phyloP scores from a whole-genome alignment of 2,797 vertebrate species.

The Luscinia megarhynchos region DNA sequence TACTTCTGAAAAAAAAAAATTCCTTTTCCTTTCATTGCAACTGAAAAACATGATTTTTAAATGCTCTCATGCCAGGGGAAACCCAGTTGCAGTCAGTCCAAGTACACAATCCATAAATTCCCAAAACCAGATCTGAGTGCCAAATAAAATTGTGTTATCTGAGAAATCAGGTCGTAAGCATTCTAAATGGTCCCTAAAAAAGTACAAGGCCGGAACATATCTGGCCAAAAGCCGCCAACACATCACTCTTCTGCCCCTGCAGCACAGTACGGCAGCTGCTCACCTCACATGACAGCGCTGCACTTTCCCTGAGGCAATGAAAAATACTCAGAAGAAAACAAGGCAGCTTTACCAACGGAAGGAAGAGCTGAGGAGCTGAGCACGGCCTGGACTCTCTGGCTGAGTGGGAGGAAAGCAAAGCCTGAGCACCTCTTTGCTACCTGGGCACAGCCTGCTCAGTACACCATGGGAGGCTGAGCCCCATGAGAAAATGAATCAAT shows the following conservation, averaged over 20 bases:
- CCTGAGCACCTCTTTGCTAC: background rate
- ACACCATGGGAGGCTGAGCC: background rate
- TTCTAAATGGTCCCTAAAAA: background rate
- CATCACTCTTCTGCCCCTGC: background rate
- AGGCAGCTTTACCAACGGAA: background rate
- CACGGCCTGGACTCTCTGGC: fast-evolving
- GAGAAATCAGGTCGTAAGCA: background rate
- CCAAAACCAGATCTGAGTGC: background rate
- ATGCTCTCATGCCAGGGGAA: background rate
- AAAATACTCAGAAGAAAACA: background rate
- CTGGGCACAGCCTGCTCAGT: background rate
- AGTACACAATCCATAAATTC: background rate
- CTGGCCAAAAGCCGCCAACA: background rate
- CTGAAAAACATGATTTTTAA: background rate
- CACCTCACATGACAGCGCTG: background rate
- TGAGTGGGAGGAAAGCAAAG: background rate
- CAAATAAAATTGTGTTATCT: background rate
- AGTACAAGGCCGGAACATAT: background rate
- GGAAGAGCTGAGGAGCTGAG: background rate
- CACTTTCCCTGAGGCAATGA: background rate
- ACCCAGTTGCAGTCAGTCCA: background rate
- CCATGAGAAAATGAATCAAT: background rate
- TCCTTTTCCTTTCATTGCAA: background rate
- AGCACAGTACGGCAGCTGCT: background rate
- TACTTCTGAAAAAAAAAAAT: background rate